A percentile compares a stretch with the other conserved stretches of the same genome.
These are phyloP conservation scores for Phyllotis vaccarum DNA, from an alignment of 2,797 vertebrate genomes.

Conservation along the genomic window DNA sequence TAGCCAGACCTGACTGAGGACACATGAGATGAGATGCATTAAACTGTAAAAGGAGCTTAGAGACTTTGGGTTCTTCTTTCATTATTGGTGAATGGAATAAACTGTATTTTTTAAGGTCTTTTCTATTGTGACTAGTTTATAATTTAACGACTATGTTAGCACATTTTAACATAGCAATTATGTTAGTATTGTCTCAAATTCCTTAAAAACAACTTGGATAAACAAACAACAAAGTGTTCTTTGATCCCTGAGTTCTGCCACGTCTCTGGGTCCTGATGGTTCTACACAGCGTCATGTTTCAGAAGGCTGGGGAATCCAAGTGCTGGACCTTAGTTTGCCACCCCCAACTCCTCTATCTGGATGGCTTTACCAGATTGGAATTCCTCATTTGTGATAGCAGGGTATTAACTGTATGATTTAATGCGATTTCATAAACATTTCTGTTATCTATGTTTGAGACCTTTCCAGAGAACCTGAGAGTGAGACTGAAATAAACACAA, in stretches of 20 bases:
- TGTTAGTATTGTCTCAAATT: constrained; percentile 12
- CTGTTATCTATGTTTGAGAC: constrained; percentile 6
- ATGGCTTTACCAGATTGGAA: neutral
- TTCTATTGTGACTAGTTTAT: constrained; percentile 46
- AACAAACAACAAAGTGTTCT: neutral
- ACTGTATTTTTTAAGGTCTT: constrained; percentile 38
- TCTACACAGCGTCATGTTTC: neutral
- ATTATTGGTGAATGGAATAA: constrained; percentile 26
- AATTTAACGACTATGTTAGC: neutral
- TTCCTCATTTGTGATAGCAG: neutral
- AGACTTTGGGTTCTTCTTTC: constrained; percentile 8
- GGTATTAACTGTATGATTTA: neutral
- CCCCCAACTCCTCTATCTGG: neutral
- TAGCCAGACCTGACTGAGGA: neutral
- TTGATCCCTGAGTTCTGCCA: neutral
- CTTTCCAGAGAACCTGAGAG: neutral
- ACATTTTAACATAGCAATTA: constrained; percentile 53
- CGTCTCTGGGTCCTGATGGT: neutral
- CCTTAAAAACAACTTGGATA: constrained; percentile 19
- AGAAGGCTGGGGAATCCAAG: neutral
- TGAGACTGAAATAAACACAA: neutral
- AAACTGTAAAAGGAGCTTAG: neutral
- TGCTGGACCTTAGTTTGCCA: neutral
- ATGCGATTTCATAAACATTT: constrained; percentile 12
- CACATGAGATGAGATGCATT: neutral